Conservation (phyloP, 2,113 vertebrate genomes). For the Collichthys lucidus region DNA sequence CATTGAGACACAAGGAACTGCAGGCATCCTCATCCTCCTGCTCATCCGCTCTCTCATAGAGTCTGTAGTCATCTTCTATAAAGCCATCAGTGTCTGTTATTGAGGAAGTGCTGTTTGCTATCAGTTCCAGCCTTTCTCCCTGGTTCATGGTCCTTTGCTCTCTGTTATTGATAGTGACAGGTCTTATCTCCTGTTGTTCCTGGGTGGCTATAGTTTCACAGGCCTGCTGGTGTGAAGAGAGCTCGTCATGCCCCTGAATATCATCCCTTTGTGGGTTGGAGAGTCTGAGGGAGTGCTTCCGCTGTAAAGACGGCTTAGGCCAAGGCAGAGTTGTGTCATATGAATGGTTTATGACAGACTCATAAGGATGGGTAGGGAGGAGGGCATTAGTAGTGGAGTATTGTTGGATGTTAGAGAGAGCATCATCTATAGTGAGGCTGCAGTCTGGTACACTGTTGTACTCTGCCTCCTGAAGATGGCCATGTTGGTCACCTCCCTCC, state of each 20-base stretch:
- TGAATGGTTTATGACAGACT: constrained; percentile 53
- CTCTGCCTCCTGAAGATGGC: constrained; percentile 51
- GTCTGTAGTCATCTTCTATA: constrained; percentile 73
- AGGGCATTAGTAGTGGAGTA: constrained; percentile 30
- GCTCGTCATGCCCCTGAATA: constrained; percentile 56
- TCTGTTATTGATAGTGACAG: constrained; percentile 25
- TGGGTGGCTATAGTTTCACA: constrained; percentile 59
- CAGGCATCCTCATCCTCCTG: constrained; percentile 81
- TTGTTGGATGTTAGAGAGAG: constrained; percentile 24
- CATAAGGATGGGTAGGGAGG: constrained; percentile 47
- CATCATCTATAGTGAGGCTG: constrained; percentile 36
- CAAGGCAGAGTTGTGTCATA: constrained; percentile 54
- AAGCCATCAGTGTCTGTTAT: constrained; percentile 74
- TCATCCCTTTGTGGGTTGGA: constrained; percentile 63
- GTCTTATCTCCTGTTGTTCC: constrained; percentile 40
- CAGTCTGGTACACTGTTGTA: constrained; percentile 44
- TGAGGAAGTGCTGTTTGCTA: constrained; percentile 48
- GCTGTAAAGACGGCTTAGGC: constrained; percentile 79
- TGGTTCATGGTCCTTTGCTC: constrained; percentile 35
- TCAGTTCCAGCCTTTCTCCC: constrained; percentile 71
- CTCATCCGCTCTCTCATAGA: constrained; percentile 74
- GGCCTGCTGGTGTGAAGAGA: constrained; percentile 66
- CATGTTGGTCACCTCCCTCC: constrained; percentile 60
- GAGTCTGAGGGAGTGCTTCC: constrained; percentile 81
- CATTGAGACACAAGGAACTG: constrained; percentile 82